Base-by-base conservation (phyloP, 2,797 vertebrate genomes). In the Buceros bicornis region DNA sequence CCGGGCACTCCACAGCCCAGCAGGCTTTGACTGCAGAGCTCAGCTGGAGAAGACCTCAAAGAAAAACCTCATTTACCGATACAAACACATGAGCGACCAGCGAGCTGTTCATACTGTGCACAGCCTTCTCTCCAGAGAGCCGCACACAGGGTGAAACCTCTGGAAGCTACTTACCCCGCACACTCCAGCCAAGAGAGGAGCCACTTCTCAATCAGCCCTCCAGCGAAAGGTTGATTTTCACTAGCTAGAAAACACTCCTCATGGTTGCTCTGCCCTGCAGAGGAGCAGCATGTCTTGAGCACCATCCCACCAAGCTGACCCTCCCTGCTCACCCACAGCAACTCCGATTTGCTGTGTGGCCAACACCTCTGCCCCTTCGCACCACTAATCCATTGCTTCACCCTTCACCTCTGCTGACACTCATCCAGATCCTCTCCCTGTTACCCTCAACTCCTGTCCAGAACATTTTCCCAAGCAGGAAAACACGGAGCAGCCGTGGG, bases 51-150 rank as follows among this genome's bases (percentile, higher is more conserved):
- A 40, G 13, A 24, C 47, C 25, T 43, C 25, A 11, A 42, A 71
- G 26, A 21, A 21, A 71, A 81, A 66, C 10, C 33, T 11, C 15
- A 10, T 37, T 54, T 35, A 60, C 47, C 4, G 11, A 21, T 3
- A n/a, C 11, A 78, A 65, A 60, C 1, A 11, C 26, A 42, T 1
- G 3, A 72, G 22, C 9, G 31, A 54, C 13, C 11, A 10, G 45
- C 1, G 0, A 65, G 72, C n/a, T 2, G 1, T 28, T 58, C 8
- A 2, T 8, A 3, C 29, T 1, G 1, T 13, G 16, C 13, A 11
- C 17, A 28, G 61, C n/a, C n/a, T 71, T 45, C n/a, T 51, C 64
- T 78, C n/a, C 24, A 26, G 17, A 43, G 43, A 48, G 43, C 3
- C 35, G 48, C 25, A 4, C 50, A 58, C 18, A 43, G 33, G 69